These are phyloP conservation scores for Calliscelio sp. DNA, from an alignment of 2,888 invertebrate species.

Conservation along the genomic window DNA sequence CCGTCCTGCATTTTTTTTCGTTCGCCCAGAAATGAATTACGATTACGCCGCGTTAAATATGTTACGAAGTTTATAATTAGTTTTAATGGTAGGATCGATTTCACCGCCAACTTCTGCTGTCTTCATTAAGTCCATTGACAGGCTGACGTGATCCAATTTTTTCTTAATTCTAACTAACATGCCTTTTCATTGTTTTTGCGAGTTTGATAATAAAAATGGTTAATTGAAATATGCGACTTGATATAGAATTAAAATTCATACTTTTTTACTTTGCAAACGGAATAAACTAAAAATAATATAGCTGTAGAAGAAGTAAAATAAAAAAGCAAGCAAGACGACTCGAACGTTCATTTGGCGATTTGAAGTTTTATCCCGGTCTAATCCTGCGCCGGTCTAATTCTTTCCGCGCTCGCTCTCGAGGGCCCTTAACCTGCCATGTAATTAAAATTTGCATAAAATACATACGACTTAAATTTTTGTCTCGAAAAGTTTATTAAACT, in stretches of 20 bases:
- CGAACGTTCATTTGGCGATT: constrained; percentile 43
- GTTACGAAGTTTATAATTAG: constrained; percentile 48
- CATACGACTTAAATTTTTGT: constrained; percentile 32
- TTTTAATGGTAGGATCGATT: constrained; percentile 22
- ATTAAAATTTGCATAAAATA: constrained; percentile 62
- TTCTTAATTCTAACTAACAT: too few relatives aligned
- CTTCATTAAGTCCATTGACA: constrained; percentile 21
- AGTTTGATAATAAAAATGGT: too few relatives aligned
- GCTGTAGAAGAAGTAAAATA: not conserved
- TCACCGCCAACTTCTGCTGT: too few relatives aligned
- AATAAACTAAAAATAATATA: too few relatives aligned
- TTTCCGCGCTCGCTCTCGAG: constrained; percentile 6
- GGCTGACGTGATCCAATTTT: constrained; percentile 15
- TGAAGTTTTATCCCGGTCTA: constrained; percentile 45
- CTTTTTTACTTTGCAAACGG: too few relatives aligned
- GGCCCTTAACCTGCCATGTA: constrained; percentile 51
- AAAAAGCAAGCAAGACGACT: constrained; percentile 1
- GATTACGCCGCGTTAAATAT: constrained; percentile 30
- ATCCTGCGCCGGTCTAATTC: constrained; percentile 30
- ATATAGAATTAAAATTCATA: too few relatives aligned
- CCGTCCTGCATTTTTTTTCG: not conserved
- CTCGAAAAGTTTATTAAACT: constrained; percentile 50
- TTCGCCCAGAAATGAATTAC: constrained; percentile 21
- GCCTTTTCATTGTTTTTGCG: too few relatives aligned
- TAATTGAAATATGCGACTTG: too few relatives aligned